Evolutionary conservation across 2,113 vertebrate species (phyloP).

Genomic region (Antidorcas marsupialis): DNA sequence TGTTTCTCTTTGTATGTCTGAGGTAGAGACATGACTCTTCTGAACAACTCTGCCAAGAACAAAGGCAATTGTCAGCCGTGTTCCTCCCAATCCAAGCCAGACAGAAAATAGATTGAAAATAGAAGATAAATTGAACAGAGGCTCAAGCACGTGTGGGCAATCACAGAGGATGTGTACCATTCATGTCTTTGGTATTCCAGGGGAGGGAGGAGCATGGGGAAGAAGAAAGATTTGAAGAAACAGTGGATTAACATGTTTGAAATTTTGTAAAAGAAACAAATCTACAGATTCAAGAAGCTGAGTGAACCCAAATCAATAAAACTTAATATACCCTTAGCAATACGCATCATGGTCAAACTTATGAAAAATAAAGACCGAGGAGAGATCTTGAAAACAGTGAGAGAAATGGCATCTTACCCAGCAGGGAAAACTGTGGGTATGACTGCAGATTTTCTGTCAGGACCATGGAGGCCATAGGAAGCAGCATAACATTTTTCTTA

Average conservation of each 20-base stretch:
- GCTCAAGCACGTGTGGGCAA: background rate
- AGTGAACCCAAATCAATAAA: background rate
- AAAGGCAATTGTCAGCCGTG: background rate
- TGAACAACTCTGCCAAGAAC: background rate
- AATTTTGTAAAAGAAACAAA: background rate
- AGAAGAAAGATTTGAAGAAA: background rate
- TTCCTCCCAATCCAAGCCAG: background rate
- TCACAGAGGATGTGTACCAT: background rate
- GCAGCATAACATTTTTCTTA: background rate
- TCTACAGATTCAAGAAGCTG: background rate
- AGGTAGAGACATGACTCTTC: background rate
- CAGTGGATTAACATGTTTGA: no score
- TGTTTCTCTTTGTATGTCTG: background rate
- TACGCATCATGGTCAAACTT: accelerated
- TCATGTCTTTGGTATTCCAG: background rate
- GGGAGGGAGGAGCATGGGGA: background rate
- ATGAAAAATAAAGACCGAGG: background rate
- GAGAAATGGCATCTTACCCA: background rate
- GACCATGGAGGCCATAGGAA: background rate
- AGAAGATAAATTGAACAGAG: background rate
- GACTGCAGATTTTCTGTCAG: background rate
- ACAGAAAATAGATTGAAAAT: background rate
- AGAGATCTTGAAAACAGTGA: background rate
- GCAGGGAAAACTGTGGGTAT: background rate
- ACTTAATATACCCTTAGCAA: background rate